These are phyloP conservation scores for Anthopleura xanthogrammica DNA, from an alignment of 92 coral and sea anemone genomes.

Conservation along the genomic window DNA sequence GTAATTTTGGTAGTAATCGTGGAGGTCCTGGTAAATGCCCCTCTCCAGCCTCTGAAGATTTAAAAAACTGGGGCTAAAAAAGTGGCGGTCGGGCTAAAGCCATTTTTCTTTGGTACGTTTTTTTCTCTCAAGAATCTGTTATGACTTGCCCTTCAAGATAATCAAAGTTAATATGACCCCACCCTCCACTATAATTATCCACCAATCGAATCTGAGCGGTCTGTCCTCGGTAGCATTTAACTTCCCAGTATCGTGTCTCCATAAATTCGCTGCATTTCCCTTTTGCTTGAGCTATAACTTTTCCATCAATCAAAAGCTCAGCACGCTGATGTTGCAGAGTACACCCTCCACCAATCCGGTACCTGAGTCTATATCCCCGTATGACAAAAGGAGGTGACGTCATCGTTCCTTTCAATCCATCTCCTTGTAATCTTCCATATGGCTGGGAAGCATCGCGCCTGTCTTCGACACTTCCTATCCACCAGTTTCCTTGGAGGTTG, in stretches of 20 bases:
- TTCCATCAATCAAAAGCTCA: slow-evolving; percentile 25
- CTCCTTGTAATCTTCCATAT: slow-evolving; percentile 30
- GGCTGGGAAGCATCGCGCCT: slow-evolving; percentile 20
- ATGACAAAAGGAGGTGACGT: slow-evolving; percentile 43
- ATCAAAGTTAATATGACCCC: slow-evolving; percentile 47
- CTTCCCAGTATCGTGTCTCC: slow-evolving; percentile 30
- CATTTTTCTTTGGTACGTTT: too few relatives aligned
- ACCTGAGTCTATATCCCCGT: slow-evolving; percentile 11
- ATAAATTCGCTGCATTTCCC: slow-evolving; percentile 41
- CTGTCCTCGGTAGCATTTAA: slow-evolving; percentile 19
- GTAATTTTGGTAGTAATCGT: too few relatives aligned
- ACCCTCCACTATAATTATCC: slow-evolving; percentile 15
- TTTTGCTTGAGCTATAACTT: slow-evolving; percentile 28
- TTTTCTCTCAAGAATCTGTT: too few relatives aligned
- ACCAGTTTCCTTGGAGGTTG: slow-evolving; percentile 25
- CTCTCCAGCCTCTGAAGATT: too few relatives aligned
- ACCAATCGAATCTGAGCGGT: slow-evolving; percentile 37
- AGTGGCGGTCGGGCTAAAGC: too few relatives aligned
- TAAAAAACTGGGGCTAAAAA: too few relatives aligned
- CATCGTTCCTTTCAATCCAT: slow-evolving; percentile 25
- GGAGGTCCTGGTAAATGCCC: too few relatives aligned
- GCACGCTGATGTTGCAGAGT: slow-evolving; percentile 16
- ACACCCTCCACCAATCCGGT: slow-evolving; percentile 53
- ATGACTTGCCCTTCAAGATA: slow-evolving; percentile 18
- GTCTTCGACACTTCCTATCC: slow-evolving; percentile 44